phyloP scores from a whole-genome alignment of 2,113 vertebrate genomes.

The Semnornis frantzii region DNA sequence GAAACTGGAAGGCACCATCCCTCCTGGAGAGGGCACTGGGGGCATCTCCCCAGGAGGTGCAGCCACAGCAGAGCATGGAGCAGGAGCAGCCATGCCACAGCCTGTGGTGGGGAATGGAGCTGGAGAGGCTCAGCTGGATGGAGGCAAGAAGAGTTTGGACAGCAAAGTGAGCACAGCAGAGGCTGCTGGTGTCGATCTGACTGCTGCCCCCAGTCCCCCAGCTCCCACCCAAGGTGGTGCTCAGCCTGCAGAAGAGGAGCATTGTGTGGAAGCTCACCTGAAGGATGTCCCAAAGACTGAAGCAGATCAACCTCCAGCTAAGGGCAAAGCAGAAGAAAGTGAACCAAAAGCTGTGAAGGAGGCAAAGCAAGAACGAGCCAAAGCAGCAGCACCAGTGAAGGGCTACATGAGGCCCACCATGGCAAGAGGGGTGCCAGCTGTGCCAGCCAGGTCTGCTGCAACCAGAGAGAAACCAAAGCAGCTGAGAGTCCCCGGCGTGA shows the following conservation, averaged over 20 bases:
- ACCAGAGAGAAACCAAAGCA: slow-evolving; percentile 21
- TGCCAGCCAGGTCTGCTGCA: not conserved
- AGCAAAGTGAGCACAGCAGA: not conserved
- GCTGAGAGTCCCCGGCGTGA: not conserved
- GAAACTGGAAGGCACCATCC: not conserved
- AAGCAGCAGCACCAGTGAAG: slow-evolving; percentile 59
- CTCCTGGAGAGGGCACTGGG: not conserved
- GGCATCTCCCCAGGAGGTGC: not conserved
- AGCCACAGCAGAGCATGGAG: not conserved
- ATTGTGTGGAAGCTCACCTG: rapidly evolving
- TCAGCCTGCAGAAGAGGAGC: not conserved
- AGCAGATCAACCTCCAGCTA: not conserved
- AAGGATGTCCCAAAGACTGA: not conserved
- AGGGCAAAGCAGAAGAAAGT: not conserved
- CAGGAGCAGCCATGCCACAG: not conserved
- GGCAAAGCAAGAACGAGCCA: not conserved
- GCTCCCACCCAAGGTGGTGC: not conserved
- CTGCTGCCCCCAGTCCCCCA: not conserved
- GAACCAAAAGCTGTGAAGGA: not conserved
- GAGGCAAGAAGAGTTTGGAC: not conserved
- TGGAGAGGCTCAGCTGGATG: not conserved
- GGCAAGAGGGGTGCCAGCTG: slow-evolving; percentile 54
- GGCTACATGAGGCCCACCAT: slow-evolving; percentile 83
- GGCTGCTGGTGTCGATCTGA: not conserved
- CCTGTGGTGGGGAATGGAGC: not conserved